phyloP scores from a whole-genome alignment of 64 coral and sea anemone genomes.

The Stichodactyla mertensii region DNA sequence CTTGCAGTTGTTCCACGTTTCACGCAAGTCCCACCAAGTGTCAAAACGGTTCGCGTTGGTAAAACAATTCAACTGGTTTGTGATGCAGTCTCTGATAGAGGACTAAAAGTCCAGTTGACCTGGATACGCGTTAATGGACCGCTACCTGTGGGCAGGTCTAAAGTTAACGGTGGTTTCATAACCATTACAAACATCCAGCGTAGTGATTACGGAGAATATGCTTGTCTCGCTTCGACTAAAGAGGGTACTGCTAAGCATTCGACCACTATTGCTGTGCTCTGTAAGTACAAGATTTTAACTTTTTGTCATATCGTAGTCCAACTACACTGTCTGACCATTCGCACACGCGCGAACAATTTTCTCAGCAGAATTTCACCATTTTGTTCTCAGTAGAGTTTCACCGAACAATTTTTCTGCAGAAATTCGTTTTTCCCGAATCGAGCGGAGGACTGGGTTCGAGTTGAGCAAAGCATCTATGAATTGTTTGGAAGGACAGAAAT shows the following conservation, averaged over 20 bases:
- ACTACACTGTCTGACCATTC: background rate
- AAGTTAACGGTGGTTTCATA: constrained; percentile 44
- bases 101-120: constrained; percentile 19
- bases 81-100: constrained; percentile 48
- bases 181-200: constrained; percentile 56
- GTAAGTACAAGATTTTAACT: constrained; percentile 51
- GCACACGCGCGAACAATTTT: no score
- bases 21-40: constrained; percentile 52
- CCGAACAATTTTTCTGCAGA: no score
- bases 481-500: no score
- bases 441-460: no score
- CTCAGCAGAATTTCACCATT: no score
- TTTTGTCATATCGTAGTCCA: background rate
- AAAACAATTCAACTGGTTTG: constrained; percentile 61
- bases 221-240: constrained; percentile 62
- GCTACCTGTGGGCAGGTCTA: constrained; percentile 53
- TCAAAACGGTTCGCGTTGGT: constrained; percentile 62
- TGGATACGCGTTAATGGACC: constrained; percentile 62
- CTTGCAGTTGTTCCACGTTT: constrained; percentile 70
- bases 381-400: no score
- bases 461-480: no score
- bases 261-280: constrained; percentile 62
- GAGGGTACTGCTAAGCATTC: constrained; percentile 48
- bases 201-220: constrained; percentile 74
- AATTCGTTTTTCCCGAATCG: no score